Evolutionary conservation across 2,888 invertebrate genomes (phyloP).

Genomic region (Iselma pallidipennis): DNA sequence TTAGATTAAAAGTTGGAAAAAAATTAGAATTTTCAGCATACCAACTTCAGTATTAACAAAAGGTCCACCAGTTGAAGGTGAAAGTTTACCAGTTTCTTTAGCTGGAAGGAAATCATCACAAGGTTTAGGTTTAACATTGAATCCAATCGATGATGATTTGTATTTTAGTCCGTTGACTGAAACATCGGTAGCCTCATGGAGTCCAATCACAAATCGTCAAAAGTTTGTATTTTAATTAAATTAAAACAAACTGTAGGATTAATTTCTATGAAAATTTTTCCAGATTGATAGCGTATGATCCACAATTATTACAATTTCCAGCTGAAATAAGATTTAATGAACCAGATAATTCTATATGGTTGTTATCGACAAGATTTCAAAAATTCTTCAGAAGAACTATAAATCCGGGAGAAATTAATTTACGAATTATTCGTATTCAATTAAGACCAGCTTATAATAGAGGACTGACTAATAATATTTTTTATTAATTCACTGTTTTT

Average conservation of each 20-base stretch:
- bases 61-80: slow-evolving; percentile 72
- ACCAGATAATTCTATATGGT: slow-evolving; percentile 74
- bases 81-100: slow-evolving; percentile 73
- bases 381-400: slow-evolving; percentile 75
- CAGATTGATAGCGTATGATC: slow-evolving; percentile 74
- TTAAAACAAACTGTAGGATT: background rate
- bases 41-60: slow-evolving; percentile 72
- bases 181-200: slow-evolving; percentile 81
- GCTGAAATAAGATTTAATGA: slow-evolving; percentile 73
- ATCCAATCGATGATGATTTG: slow-evolving; percentile 73
- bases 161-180: slow-evolving; percentile 79
- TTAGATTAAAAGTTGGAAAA: background rate
- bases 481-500: too few species aligned
- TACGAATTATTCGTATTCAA: slow-evolving; percentile 67
- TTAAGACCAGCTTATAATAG: slow-evolving; percentile 48
- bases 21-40: slow-evolving; percentile 71
- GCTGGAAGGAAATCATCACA: slow-evolving; percentile 85
- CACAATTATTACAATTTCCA: slow-evolving; percentile 74
- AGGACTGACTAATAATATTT: slow-evolving; percentile 47
- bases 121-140: slow-evolving; percentile 74
- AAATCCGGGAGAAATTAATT: slow-evolving; percentile 70
- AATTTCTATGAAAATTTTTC: slow-evolving; percentile 19
- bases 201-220: slow-evolving; percentile 72
- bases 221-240: slow-evolving; percentile 57
- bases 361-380: slow-evolving; percentile 76